phyloP scores from a whole-genome alignment of 2,888 invertebrate species.

The Adelognathus sp. region DNA sequence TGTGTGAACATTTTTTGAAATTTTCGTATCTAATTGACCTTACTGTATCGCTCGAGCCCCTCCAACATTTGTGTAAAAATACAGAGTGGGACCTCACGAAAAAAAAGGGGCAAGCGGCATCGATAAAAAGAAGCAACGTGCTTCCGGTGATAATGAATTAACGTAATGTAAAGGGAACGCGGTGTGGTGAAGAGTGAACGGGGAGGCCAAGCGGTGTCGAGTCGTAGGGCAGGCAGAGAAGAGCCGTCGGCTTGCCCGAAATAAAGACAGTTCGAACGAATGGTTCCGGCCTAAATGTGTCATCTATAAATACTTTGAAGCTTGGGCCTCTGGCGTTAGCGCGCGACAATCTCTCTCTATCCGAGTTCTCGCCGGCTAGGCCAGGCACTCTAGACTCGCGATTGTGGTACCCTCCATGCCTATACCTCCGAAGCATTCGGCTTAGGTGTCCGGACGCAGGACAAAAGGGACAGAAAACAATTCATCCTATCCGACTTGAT shows the following conservation, averaged over 20 bases:
- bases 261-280: constrained; percentile 74
- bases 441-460: constrained; percentile 15
- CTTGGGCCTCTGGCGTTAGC: constrained; percentile 46
- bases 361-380: constrained; percentile 22
- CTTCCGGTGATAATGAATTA: not conserved
- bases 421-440: constrained; percentile 39
- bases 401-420: too few relatives aligned
- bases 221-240: constrained; percentile 14
- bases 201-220: constrained; percentile 11
- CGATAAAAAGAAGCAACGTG: constrained; percentile 7
- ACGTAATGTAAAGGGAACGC: not conserved
- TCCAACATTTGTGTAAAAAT: not conserved
- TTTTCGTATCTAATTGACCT: too few relatives aligned
- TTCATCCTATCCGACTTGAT: constrained; percentile 31
- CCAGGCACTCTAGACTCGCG: constrained; percentile 24
- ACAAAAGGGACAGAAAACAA: constrained; percentile 47
- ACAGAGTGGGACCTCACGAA: not conserved
- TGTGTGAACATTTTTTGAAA: too few relatives aligned
- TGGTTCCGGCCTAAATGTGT: constrained; percentile 77
- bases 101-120: not conserved
- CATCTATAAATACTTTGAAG: constrained; percentile 77
- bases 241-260: constrained; percentile 67
- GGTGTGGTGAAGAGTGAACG: constrained; percentile 1
- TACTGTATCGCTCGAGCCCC: too few relatives aligned
- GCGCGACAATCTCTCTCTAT: constrained; percentile 47